A percentile compares a stretch with the other conserved stretches of the same genome.
These are phyloP conservation scores for Hartigia nigra DNA, from an alignment of 2,888 invertebrate genomes.

Conservation along the genomic window DNA sequence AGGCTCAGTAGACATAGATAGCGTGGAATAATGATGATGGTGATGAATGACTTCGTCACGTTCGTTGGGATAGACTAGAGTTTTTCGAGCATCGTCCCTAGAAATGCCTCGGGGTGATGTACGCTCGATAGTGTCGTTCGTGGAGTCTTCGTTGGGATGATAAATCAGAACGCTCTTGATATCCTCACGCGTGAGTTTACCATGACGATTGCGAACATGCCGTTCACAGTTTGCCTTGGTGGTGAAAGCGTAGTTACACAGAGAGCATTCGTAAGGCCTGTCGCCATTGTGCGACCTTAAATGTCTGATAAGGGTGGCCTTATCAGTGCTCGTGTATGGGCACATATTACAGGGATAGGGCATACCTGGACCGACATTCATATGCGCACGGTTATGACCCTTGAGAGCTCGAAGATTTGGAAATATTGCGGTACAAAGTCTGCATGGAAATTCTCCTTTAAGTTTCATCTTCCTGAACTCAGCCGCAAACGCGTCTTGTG, in stretches of 20 bases:
- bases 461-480: conserved; percentile 91
- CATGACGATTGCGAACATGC: conserved; percentile 91
- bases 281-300: conserved; percentile 96
- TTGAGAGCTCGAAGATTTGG: conserved; percentile 90
- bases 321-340: conserved; percentile 88
- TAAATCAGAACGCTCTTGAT: conserved; percentile 89
- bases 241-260: conserved; percentile 97
- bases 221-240: conserved; percentile 98
- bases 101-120: conserved; percentile 32
- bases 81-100: conserved; percentile 55
- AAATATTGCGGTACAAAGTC: conserved; percentile 88
- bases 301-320: conserved; percentile 90
- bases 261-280: conserved; percentile 91
- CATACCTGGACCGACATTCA: conserved; percentile 78
- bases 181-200: conserved; percentile 86
- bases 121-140: conserved; percentile 70
- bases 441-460: conserved; percentile 90
- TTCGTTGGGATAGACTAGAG: conserved; percentile 48
- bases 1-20: conserved; percentile 27
- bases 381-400: conserved; percentile 89
- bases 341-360: conserved; percentile 96
- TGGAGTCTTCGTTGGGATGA: conserved; percentile 87
- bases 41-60: conserved; percentile 36
- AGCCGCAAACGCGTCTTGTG: conserved; percentile 85
- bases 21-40: conserved; percentile 32